Evolutionary conservation across 2,113 vertebrate genomes (phyloP).

Genomic region (Gadus macrocephalus): DNA sequence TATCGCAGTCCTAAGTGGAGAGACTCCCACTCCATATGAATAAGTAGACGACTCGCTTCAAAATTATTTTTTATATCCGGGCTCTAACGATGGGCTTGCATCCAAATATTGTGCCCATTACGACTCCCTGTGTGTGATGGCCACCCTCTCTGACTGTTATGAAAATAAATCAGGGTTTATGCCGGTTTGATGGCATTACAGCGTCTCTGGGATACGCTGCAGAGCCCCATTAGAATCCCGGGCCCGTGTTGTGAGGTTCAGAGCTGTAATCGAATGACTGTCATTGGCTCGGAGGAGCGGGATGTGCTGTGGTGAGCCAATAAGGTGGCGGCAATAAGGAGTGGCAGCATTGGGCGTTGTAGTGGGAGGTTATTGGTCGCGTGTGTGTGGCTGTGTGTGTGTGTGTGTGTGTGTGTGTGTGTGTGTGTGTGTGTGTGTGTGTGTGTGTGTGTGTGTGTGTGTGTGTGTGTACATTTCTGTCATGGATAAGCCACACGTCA

Average conservation of each 20-base stretch:
- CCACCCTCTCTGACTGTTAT: slow-evolving; percentile 45
- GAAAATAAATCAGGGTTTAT: slow-evolving; percentile 48
- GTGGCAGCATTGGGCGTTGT: slow-evolving; percentile 1
- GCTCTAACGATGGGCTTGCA: slow-evolving; percentile 21
- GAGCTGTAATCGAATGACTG: slow-evolving; percentile 29
- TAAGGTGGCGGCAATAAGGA: not conserved
- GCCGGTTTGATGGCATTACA: slow-evolving; percentile 43
- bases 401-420: not conserved
- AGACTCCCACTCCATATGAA: slow-evolving; percentile 27
- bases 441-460: not conserved
- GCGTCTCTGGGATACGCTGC: slow-evolving; percentile 25
- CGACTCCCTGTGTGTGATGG: slow-evolving; percentile 27
- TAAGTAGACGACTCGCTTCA: not conserved
- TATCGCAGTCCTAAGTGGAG: not conserved
- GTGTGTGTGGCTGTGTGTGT: not conserved
- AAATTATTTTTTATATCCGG: slow-evolving; percentile 6
- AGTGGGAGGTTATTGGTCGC: too few species aligned
- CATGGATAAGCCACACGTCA: not conserved
- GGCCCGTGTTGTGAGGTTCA: slow-evolving; percentile 29
- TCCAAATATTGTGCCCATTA: slow-evolving; percentile 35
- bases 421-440: too few species aligned
- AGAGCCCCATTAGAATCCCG: slow-evolving; percentile 28
- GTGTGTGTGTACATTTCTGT: not conserved
- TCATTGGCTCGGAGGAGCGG: slow-evolving; percentile 7
- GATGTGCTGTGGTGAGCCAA: not conserved